These are phyloP conservation scores for Papilio aristodemus DNA, from an alignment of 1,140 invertebrate genomes.

Conservation along the genomic window DNA sequence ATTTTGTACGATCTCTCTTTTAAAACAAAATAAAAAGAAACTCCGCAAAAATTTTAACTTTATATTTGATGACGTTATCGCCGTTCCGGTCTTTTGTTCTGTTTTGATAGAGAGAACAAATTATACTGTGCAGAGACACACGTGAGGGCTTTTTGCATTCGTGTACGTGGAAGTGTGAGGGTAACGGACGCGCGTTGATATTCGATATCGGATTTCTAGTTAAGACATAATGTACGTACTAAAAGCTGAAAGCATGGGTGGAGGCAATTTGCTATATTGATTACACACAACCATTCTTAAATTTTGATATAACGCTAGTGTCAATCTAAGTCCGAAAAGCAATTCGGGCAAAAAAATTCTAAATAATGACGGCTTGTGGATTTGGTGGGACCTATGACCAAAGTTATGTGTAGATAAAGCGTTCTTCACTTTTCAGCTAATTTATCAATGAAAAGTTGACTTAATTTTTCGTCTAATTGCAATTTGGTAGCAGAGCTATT, in stretches of 20 bases:
- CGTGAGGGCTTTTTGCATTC: conserved; percentile 28
- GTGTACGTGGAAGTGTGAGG: conserved; percentile 39
- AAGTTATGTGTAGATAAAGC: not conserved
- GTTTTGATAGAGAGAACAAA: conserved; percentile 15
- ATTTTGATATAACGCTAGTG: not conserved
- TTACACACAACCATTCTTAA: not conserved
- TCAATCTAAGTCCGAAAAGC: not conserved
- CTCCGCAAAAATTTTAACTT: not conserved
- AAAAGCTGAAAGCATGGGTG: conserved; percentile 27
- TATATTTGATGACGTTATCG: not conserved
- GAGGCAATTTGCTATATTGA: conserved; percentile 1
- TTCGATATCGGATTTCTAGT: conserved; percentile 30
- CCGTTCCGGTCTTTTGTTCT: conserved; percentile 6
- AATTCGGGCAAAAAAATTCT: not conserved
- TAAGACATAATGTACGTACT: conserved; percentile 25
- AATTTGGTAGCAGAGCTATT: not conserved
- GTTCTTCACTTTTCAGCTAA: too few relatives aligned
- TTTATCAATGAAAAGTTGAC: too few relatives aligned
- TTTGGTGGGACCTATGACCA: not conserved
- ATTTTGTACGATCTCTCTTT: not conserved
- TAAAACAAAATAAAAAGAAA: conserved; percentile 1
- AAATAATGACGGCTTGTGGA: not conserved
- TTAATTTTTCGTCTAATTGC: too few relatives aligned
- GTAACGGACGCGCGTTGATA: conserved; percentile 31
- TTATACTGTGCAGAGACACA: conserved; percentile 20